Conservation (phyloP, 2,797 vertebrate species). For the Oreochromis mossambicus region DNA sequence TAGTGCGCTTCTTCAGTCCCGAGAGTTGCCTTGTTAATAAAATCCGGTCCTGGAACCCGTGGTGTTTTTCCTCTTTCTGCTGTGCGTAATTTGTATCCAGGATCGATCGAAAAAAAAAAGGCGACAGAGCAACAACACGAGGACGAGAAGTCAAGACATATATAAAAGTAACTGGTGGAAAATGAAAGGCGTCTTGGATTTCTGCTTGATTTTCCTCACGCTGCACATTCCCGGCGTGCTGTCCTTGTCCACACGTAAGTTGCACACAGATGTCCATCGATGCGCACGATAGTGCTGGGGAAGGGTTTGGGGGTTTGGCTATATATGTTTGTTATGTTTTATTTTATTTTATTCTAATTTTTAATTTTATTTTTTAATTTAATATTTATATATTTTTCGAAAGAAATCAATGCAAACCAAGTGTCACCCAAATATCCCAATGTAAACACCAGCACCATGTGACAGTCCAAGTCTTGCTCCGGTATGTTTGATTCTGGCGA, state of each 20-base stretch:
- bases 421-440: conserved; percentile 13
- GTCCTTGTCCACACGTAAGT: conserved; percentile 81
- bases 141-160: conserved; percentile 21
- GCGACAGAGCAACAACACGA: conserved; percentile 49
- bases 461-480: background rate
- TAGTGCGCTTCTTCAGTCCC: conserved; percentile 6
- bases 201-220: conserved; percentile 62
- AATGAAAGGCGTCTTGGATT: conserved; percentile 62
- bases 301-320: background rate
- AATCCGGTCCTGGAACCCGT: conserved; percentile 44
- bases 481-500: background rate
- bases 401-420: background rate
- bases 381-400: background rate
- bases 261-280: conserved; percentile 43
- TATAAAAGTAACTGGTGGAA: conserved; percentile 21
- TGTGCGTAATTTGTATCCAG: conserved; percentile 57
- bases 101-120: conserved; percentile 8
- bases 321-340: background rate
- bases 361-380: background rate
- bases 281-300: conserved; percentile 16
- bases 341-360: background rate
- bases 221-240: conserved; percentile 70
- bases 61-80: conserved; percentile 17
- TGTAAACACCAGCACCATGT: conserved; percentile 5
- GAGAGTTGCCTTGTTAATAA: conserved; percentile 26